These are phyloP conservation scores for Emydoidea blandingii DNA, from an alignment of 2,797 vertebrate species.

Conservation along the genomic window DNA sequence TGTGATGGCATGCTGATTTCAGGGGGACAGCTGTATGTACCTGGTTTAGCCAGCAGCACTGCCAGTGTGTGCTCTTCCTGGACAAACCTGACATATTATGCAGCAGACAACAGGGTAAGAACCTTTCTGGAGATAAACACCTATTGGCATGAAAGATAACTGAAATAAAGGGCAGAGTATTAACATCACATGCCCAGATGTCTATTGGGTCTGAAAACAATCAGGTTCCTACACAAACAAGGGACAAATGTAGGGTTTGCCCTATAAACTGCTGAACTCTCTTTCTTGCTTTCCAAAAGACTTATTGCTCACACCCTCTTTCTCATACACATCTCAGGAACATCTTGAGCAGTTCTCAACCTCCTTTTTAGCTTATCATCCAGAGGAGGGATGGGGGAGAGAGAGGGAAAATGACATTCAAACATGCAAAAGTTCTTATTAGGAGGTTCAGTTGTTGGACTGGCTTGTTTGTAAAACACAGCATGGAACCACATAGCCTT, in stretches of 20 bases:
- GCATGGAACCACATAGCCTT: neutral
- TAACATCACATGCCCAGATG: rapidly evolving
- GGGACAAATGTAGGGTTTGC: neutral
- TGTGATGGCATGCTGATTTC: neutral
- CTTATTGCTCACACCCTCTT: rapidly evolving
- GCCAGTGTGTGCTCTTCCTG: neutral
- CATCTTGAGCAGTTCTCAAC: rapidly evolving
- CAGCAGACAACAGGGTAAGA: neutral
- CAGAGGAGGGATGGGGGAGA: rapidly evolving
- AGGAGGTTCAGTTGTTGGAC: neutral
- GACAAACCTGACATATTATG: rapidly evolving
- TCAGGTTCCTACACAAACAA: rapidly evolving
- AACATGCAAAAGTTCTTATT: neutral
- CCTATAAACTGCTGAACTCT: rapidly evolving
- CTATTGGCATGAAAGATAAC: neutral
- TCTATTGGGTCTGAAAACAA: neutral
- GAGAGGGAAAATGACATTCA: rapidly evolving
- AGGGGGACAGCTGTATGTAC: neutral
- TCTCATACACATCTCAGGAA: neutral
- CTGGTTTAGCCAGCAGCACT: neutral
- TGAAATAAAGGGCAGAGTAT: rapidly evolving
- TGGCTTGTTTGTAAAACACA: rapidly evolving
- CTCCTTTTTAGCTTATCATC: rapidly evolving
- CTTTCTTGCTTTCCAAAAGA: neutral
- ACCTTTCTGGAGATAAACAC: rapidly evolving